Conservation (phyloP, 2,888 invertebrate genomes). For the Tridacna gigas region DNA sequence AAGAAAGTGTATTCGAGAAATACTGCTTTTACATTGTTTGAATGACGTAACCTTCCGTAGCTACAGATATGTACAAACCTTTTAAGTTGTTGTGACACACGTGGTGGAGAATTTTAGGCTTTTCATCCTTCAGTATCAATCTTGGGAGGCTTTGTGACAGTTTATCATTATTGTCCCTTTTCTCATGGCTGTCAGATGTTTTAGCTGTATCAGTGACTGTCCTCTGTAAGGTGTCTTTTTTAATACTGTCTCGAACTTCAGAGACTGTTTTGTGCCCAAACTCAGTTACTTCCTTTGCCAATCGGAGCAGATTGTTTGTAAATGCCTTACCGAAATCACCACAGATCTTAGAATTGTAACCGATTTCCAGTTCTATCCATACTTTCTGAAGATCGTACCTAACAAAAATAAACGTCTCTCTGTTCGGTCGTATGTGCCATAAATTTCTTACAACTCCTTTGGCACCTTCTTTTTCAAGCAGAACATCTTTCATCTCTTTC, state of each 20-base stretch:
- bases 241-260: neutral
- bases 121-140: neutral
- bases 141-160: neutral
- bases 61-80: no score
- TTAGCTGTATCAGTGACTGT: neutral
- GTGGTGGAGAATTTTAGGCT: neutral
- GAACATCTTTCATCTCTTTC: neutral
- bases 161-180: neutral
- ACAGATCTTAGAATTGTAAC: constrained; percentile 18
- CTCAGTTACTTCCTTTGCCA: neutral
- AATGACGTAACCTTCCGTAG: no score
- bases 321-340: neutral
- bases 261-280: neutral
- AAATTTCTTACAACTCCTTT: neutral
- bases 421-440: neutral
- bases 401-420: constrained; percentile 20
- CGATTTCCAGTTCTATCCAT: constrained; percentile 21
- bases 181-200: neutral
- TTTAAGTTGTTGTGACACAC: no score
- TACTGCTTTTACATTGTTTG: no score
- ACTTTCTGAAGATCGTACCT: constrained; percentile 2
- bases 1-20: no score
- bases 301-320: neutral
- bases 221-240: neutral
- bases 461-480: neutral